Conservation (phyloP, 2,888 invertebrate genomes). For the Ophion ventricosus region DNA sequence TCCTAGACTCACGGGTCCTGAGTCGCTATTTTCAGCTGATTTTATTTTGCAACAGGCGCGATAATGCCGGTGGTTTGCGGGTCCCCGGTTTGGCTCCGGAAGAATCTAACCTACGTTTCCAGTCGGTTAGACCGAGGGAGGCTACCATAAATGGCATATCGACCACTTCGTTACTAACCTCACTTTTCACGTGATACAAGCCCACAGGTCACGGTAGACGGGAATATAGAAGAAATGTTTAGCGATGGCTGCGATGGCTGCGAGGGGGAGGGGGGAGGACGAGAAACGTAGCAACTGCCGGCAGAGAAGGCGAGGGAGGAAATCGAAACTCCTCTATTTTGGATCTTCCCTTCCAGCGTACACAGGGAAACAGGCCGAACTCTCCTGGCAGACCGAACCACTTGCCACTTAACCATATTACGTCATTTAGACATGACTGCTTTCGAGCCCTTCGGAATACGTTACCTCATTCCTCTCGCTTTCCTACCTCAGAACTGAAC, state of each 20-base stretch:
- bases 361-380: not conserved
- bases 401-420: not conserved
- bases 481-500: not conserved
- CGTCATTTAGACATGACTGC: not conserved
- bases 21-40: constrained; percentile 69
- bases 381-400: not conserved
- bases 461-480: not conserved
- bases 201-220: not conserved
- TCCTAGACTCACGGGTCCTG: constrained; percentile 26
- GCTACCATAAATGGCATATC: not conserved
- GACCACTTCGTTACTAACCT: not conserved
- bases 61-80: constrained; percentile 35
- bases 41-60: constrained; percentile 61
- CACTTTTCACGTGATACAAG: not conserved
- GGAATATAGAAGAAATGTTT: not conserved
- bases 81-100: not conserved
- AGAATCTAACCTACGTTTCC: not conserved
- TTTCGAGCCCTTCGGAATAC: not conserved
- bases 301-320: not conserved
- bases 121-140: not conserved
- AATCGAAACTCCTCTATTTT: not conserved
- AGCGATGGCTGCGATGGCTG: not conserved
- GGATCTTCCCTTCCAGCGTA: not conserved
- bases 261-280: not conserved
- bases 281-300: too few relatives aligned